Evolutionary conservation across 2,888 invertebrate species (phyloP), one percentile per base, ranked within the genome.

Genomic region (Andrena camellia): DNA sequence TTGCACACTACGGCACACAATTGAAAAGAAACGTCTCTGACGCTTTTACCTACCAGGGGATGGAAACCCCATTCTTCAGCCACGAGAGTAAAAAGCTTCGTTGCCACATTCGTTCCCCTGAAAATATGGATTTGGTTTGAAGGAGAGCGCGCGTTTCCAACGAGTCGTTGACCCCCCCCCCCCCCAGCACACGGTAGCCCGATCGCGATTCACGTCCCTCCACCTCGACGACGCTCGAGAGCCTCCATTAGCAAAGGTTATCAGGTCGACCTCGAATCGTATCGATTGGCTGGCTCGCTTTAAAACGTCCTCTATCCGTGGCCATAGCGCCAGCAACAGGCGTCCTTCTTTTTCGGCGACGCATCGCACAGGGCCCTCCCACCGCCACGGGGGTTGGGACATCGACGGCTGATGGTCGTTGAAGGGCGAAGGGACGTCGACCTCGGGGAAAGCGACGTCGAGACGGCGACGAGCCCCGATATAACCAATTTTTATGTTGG

Each of bases 211-310:
- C 85, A 85, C 87, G 79, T 85, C 75, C 59, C 81, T 79, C 67
- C 81, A 73, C 64, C 70, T 78, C 75, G 87, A 59, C 84, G 78
- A 69, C 69, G 59, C 72, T 54, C 57, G 26, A 75, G 70, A 81
- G 78, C 60, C 68, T 86, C 86, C 83, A 88, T 90, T 90, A 87
- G 87, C 87, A 86, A 89, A 90, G 90, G 90, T 90, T 90, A 90
- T 90, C 89, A 69, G 84, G 83, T 84, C 88, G 90, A 89, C 90
- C 90, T 90, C 90, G 85, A 90, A 86, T 85, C 79, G 86, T 86
- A 88, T 88, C 88, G 88, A 88, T 88, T 83, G 86, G 63, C 73
- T 74, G 84, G 62, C 83, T 79, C 69, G 73, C 78, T 81, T 73
- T 86, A 74, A 88, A 88, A 84, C 75, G 78, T 78, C 59, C 78